Evolutionary conservation across 2,888 invertebrate genomes (phyloP), one percentile per base, ranked within the genome.

Genomic region (Hedychridium roseum): DNA sequence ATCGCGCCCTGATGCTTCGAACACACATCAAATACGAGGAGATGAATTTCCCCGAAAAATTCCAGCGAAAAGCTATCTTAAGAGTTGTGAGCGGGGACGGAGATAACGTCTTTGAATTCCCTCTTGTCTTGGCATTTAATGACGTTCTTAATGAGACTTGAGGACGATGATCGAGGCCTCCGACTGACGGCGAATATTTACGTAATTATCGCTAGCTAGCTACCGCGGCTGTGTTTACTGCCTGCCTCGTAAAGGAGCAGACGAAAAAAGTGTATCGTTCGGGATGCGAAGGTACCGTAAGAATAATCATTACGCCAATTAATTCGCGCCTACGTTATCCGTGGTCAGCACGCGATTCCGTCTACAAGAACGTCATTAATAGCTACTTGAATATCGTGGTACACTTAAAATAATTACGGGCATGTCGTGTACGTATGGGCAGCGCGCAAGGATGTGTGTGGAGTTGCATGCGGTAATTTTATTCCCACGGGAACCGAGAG

Each of bases 401-500:
- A 60, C 64, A 64, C 60, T 63, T 63, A 63, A 63, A 64, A 55
- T 63, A 63, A 63, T 63, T 64, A 57, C 57, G 48, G 54, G 26
- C 49, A 15, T 41, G 45, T 14, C 44, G 31, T 35, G 36, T 43
- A 20, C 37, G 43, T 28, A 31, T 41, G 27, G 27, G 28, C 30
- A 7, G 15, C 9, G 30, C 18, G 11, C 36, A 34, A 9, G 27
- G 12, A 20, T 12, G 34, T 45, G 37, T 42, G 46, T 48, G 45
- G 26, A 32, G 50, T 18, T 6, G 26, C 51, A 27, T 11, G 31
- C 43, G 55, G 55, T 56, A 60, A 64, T 60, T 56, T 60, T 52
- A 50, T 64, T 64, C 64, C 60, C 64, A 60, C 60, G 63, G 51
- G 60, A 63, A 56, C 43, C 47, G 49, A 43, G 35, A 18, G 43